These are phyloP conservation scores for Dolichomitus sp. DNA, from an alignment of 2,888 invertebrate species.

Conservation along the genomic window DNA sequence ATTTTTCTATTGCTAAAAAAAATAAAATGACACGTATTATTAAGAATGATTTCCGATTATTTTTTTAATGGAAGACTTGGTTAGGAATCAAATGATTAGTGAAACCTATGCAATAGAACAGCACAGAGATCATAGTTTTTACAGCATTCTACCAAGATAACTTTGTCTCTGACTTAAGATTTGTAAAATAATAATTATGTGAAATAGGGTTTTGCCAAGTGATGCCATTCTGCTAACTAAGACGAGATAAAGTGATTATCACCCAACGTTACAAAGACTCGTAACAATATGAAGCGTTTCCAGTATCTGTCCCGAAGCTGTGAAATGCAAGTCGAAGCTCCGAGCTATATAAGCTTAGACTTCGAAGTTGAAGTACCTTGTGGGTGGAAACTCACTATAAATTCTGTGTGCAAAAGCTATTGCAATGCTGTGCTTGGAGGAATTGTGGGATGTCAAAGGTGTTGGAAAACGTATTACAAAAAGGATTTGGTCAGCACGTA, in stretches of 20 bases:
- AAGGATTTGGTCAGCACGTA: conserved; percentile 32
- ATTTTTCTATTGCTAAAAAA: too few relatives aligned
- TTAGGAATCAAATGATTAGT: background rate
- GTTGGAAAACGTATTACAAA: conserved; percentile 22
- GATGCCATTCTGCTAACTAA: background rate
- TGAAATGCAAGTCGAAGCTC: conserved; percentile 4
- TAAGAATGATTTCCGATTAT: background rate
- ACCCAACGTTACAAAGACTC: conserved; percentile 10
- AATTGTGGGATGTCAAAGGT: conserved; percentile 7
- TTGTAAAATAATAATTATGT: background rate
- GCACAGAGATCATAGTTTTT: background rate
- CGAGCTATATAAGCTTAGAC: conserved; percentile 9
- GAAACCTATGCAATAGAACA: background rate
- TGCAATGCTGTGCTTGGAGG: conserved; percentile 14
- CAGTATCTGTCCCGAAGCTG: background rate
- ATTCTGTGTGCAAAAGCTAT: background rate
- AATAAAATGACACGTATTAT: background rate
- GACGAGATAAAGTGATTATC: conserved; percentile 22
- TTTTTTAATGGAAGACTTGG: background rate
- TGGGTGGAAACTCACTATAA: conserved; percentile 18
- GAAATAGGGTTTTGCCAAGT: background rate
- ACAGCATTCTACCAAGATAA: background rate
- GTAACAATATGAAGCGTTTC: conserved; percentile 42
- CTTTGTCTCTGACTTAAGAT: background rate
- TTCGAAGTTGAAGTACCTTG: background rate